These are phyloP conservation scores for Drosophila silvestris DNA, from an alignment of 2,888 invertebrate species.

Conservation along the genomic window DNA sequence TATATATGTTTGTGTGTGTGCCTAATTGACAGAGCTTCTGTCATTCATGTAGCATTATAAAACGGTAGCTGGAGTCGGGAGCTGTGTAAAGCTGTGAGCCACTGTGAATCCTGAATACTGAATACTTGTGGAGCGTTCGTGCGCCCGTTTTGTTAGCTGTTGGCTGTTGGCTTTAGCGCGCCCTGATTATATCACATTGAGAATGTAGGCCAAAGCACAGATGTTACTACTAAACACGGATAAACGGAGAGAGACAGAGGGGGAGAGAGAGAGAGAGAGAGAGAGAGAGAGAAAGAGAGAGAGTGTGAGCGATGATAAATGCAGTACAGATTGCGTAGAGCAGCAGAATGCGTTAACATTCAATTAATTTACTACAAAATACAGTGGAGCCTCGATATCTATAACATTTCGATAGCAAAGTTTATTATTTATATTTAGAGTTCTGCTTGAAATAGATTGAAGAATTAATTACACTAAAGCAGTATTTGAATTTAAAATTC, in stretches of 20 bases:
- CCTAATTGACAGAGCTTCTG: conserved; percentile 66
- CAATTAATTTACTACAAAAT: conserved; percentile 59
- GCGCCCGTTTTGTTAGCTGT: conserved; percentile 58
- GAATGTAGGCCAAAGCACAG: conserved; percentile 81
- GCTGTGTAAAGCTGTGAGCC: conserved; percentile 31
- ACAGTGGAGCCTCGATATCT: neutral
- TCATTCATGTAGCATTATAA: conserved; percentile 40
- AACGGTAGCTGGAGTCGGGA: conserved; percentile 24
- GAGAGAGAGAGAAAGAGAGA: neutral
- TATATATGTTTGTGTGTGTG: conserved; percentile 34
- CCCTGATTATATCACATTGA: conserved; percentile 78
- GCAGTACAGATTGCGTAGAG: conserved; percentile 34
- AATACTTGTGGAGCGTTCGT: conserved; percentile 76
- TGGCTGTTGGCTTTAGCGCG: conserved; percentile 71
- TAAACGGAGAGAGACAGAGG: conserved; percentile 3
- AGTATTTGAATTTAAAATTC: neutral
- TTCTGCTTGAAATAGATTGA: neutral
- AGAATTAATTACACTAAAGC: neutral
- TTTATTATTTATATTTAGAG: neutral
- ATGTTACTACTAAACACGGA: conserved; percentile 50
- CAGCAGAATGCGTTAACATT: conserved; percentile 43
- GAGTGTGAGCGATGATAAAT: conserved; percentile 18
- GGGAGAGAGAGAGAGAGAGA: neutral
- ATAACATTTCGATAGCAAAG: neutral
- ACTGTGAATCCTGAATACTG: conserved; percentile 54